These are phyloP conservation scores for Synanthedon formicaeformis DNA, from an alignment of 2,888 invertebrate genomes.

Conservation along the genomic window DNA sequence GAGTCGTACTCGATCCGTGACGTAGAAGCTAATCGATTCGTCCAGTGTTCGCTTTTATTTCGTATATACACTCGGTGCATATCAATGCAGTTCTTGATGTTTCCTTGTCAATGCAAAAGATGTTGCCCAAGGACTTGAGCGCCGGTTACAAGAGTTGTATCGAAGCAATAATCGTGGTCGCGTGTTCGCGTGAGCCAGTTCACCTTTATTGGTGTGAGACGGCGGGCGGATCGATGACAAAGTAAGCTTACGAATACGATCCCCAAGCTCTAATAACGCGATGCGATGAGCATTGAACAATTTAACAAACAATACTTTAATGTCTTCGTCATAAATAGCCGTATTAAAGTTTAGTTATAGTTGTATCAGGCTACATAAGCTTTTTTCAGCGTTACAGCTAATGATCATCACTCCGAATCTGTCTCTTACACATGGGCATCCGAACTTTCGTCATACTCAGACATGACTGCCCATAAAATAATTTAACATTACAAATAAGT, in stretches of 20 bases:
- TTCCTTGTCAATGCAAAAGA: conserved; percentile 13
- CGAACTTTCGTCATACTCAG: too few relatives aligned
- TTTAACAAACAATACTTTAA: too few relatives aligned
- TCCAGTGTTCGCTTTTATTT: background rate
- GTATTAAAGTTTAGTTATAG: too few relatives aligned
- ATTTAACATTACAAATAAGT: too few relatives aligned
- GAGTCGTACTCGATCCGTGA: background rate
- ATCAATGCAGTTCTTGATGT: conserved; percentile 3
- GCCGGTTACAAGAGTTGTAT: conserved; percentile 3
- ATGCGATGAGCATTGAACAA: too few relatives aligned
- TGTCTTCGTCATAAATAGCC: too few relatives aligned
- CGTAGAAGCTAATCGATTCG: too few relatives aligned
- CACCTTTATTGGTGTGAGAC: conserved; percentile 24
- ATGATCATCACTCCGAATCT: too few relatives aligned
- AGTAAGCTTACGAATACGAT: conserved; percentile 27
- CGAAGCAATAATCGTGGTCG: conserved; percentile 2
- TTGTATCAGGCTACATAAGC: too few relatives aligned
- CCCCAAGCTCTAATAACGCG: background rate
- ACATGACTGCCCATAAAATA: too few relatives aligned
- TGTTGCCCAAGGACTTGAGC: conserved; percentile 21
- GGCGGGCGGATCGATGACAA: conserved; percentile 27
- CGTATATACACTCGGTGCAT: background rate
- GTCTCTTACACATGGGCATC: too few relatives aligned
- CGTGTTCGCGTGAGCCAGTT: conserved; percentile 32
- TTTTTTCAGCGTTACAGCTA: too few relatives aligned